A percentile compares a stretch with the other conserved stretches of the same genome.
phyloP scores from a whole-genome alignment of 2,888 invertebrate species.

The Mactromeris polynyma region DNA sequence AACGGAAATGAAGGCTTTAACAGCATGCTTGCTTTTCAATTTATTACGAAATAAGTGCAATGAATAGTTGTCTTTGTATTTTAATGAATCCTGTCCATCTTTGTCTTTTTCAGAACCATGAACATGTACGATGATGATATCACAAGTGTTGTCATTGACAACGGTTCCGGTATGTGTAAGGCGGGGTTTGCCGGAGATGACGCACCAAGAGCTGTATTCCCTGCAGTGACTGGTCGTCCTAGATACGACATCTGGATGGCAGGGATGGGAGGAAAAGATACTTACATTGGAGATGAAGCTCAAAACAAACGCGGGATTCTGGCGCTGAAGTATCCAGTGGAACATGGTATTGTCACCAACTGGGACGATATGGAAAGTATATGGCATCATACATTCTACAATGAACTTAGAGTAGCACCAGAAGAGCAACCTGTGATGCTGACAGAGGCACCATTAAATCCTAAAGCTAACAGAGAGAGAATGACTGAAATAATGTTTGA shows the following conservation, averaged over 20 bases:
- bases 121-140: not conserved
- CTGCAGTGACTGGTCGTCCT: not conserved
- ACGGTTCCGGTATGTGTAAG: no score
- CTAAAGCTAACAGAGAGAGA: not conserved
- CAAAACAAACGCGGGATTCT: not conserved
- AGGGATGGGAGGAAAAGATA: not conserved
- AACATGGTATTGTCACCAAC: no score
- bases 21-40: not conserved
- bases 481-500: not conserved
- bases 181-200: not conserved
- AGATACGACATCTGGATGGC: not conserved
- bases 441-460: not conserved
- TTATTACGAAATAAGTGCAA: no score
- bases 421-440: not conserved
- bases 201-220: not conserved
- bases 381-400: no score
- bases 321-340: no score
- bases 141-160: not conserved
- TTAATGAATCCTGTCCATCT: not conserved
- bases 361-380: no score
- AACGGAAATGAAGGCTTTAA: not conserved
- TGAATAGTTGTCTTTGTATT: no score
- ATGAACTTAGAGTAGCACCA: not conserved
- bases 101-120: not conserved
- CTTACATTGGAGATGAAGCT: not conserved